Evolutionary conservation across 2,888 invertebrate species (phyloP).

Genomic region (Cheilosia grossa): DNA sequence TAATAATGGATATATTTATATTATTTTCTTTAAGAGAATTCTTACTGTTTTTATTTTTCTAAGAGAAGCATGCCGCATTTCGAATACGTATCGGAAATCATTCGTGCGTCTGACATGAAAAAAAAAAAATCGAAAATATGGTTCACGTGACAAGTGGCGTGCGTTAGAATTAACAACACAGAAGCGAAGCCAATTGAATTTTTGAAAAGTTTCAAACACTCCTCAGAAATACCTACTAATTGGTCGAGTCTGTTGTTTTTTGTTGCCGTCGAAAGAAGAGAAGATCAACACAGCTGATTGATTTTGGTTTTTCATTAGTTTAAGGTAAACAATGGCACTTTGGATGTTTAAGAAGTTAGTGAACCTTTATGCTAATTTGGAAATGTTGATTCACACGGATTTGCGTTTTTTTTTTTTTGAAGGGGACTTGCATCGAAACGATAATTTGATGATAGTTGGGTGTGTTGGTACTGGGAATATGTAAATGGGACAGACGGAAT

Average conservation of each 20-base stretch:
- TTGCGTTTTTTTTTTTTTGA: not conserved
- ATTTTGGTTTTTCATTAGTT: slow-evolving; percentile 13
- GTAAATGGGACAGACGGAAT: too few relatives aligned
- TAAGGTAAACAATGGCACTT: slow-evolving; percentile 26
- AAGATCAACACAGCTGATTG: slow-evolving; percentile 36
- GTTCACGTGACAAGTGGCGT: slow-evolving; percentile 69
- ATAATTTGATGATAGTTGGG: not conserved
- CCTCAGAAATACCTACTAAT: slow-evolving; percentile 4
- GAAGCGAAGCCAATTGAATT: slow-evolving; percentile 10
- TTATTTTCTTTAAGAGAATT: slow-evolving; percentile 23
- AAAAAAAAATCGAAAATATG: slow-evolving; percentile 33
- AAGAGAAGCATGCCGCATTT: slow-evolving; percentile 24
- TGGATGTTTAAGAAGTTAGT: slow-evolving; percentile 28
- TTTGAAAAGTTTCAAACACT: slow-evolving; percentile 18
- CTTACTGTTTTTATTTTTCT: slow-evolving; percentile 1
- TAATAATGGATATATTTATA: not conserved
- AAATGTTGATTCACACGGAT: slow-evolving; percentile 5
- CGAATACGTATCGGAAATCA: slow-evolving; percentile 21
- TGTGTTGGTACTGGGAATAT: too few relatives aligned
- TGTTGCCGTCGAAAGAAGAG: slow-evolving; percentile 1
- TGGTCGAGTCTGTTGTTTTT: slow-evolving; percentile 1
- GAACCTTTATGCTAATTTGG: slow-evolving; percentile 37
- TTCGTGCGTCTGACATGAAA: slow-evolving; percentile 35
- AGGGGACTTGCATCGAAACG: not conserved
- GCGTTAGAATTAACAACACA: slow-evolving; percentile 30